These are phyloP conservation scores for Operophtera brumata DNA, from an alignment of 2,888 invertebrate genomes.

Conservation along the genomic window DNA sequence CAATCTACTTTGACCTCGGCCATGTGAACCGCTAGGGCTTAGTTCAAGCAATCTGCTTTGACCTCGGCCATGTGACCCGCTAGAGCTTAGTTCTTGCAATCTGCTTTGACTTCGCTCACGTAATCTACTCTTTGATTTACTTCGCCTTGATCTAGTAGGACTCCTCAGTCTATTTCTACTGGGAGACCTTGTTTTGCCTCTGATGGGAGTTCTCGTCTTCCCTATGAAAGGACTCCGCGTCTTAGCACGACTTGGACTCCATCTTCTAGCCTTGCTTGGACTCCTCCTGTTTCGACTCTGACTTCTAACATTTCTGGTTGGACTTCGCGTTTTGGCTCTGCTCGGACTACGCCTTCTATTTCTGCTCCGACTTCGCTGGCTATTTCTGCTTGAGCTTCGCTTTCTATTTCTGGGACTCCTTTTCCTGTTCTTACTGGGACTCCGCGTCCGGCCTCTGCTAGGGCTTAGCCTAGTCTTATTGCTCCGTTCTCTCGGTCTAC, in stretches of 20 bases:
- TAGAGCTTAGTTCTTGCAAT: not conserved
- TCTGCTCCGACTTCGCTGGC: not conserved
- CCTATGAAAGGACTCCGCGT: not conserved
- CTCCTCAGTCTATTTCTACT: not conserved
- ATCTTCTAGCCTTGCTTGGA: not conserved
- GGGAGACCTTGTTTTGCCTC: not conserved
- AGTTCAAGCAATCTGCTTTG: too few species aligned
- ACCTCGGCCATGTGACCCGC: not conserved
- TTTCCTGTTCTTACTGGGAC: not conserved
- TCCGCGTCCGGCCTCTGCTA: slow-evolving; percentile 2
- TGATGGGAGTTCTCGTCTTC: slow-evolving; percentile 1
- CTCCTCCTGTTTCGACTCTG: not conserved
- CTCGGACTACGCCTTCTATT: not conserved
- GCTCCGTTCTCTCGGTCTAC: not conserved
- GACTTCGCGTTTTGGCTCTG: slow-evolving; percentile 6
- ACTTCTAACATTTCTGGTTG: not conserved
- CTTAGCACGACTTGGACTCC: not conserved
- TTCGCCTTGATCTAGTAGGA: not conserved
- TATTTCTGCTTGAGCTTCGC: not conserved
- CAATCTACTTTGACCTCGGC: too few species aligned
- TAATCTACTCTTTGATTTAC: not conserved
- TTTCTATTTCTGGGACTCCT: not conserved
- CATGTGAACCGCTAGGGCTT: too few species aligned
- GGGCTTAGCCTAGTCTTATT: slow-evolving; percentile 1
- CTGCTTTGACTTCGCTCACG: not conserved